These are phyloP conservation scores for Aviceda subcristata DNA, from an alignment of 2,113 vertebrate genomes.

Conservation along the genomic window DNA sequence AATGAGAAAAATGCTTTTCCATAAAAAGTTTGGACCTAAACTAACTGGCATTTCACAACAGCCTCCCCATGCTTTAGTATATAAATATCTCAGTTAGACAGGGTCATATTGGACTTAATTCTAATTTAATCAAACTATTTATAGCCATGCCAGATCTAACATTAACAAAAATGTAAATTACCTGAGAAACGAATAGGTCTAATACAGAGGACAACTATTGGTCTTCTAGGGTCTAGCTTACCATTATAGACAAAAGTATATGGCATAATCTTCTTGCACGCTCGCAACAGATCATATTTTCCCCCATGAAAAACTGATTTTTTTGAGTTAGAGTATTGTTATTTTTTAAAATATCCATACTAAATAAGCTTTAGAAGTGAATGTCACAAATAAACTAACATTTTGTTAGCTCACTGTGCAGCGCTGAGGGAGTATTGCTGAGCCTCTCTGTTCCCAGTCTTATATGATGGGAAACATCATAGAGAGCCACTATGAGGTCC, in stretches of 20 bases:
- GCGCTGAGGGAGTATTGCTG: neutral
- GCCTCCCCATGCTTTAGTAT: neutral
- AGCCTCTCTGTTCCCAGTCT: neutral
- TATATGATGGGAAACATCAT: neutral
- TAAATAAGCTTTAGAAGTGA: neutral
- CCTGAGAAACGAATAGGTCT: neutral
- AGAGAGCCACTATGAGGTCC: neutral
- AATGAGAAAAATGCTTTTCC: neutral
- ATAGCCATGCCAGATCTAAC: neutral
- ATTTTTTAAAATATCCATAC: neutral
- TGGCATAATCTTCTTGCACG: neutral
- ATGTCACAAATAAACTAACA: neutral
- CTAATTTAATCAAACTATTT: neutral
- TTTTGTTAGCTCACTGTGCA: neutral
- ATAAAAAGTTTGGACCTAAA: neutral
- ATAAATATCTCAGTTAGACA: neutral
- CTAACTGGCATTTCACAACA: neutral
- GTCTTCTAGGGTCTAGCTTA: neutral
- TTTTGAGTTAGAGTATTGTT: neutral
- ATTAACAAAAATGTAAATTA: neutral
- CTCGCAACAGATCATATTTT: neutral
- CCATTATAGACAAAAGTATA: neutral
- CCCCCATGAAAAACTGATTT: neutral
- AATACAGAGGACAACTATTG: neutral
- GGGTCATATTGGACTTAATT: neutral